phyloP scores from a whole-genome alignment of 2,888 invertebrate genomes.

The Allophyes oxyacanthae region DNA sequence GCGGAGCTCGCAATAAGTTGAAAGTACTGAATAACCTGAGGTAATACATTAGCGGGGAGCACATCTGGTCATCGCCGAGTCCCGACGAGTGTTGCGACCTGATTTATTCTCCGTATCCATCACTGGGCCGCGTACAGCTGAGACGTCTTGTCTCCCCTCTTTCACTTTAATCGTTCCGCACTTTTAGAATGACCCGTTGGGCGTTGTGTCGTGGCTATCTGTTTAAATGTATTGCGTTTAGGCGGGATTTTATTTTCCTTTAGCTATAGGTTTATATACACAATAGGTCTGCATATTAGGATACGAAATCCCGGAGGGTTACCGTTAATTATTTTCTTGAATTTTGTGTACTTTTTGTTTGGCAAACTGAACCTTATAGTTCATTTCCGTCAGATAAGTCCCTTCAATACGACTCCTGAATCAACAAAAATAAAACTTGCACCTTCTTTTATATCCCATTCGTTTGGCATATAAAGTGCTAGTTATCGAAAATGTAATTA shows the following conservation, averaged over 20 bases:
- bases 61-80: slow-evolving; percentile 74
- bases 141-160: slow-evolving; percentile 78
- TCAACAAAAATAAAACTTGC: no score
- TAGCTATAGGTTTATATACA: slow-evolving; percentile 14
- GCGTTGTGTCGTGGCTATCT: slow-evolving; percentile 64
- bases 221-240: slow-evolving; percentile 43
- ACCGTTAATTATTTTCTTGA: no score
- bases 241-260: slow-evolving; percentile 20
- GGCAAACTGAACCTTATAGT: no score
- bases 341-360: no score
- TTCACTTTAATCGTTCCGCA: slow-evolving; percentile 70
- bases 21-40: slow-evolving; percentile 69
- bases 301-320: no score
- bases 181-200: slow-evolving; percentile 71
- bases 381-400: no score
- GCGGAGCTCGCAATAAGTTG: slow-evolving; percentile 57
- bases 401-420: no score
- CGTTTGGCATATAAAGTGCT: no score
- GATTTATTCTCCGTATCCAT: slow-evolving; percentile 87
- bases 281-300: slow-evolving; percentile 16
- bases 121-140: slow-evolving; percentile 78
- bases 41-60: slow-evolving; percentile 73
- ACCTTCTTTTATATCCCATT: no score
- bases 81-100: slow-evolving; percentile 74
- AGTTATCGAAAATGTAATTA: slow-evolving; percentile 10